Evolutionary conservation across 2,888 invertebrate species (phyloP), one percentile per base, ranked within the genome.

Genomic region (Bombylius major): DNA sequence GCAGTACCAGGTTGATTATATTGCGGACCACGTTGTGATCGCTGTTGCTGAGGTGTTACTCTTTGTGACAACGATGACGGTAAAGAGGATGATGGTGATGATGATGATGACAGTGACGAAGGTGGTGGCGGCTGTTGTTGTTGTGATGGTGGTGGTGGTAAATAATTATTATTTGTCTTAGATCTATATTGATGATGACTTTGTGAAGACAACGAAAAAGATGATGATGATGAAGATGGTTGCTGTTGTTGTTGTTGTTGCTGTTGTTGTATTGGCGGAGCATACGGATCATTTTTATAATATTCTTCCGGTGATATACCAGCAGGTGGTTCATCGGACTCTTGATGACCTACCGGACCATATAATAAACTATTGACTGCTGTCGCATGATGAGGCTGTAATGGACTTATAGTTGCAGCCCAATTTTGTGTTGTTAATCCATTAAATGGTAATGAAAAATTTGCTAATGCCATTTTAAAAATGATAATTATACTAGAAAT

Each of bases 241-340:
- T 3, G 23, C 23, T 23, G 23, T 23, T 23, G 23, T 23, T 23
- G 23, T 23, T 57, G 60, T 42, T 54, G 59, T 39, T 59, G 59
- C n/a, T 63, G 61, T 54, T 63, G 65, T 62, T 52, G 54, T 33
- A 65, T 66, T n/a, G 74, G 75, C 8, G 69, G 65, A 23, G 68
- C 66, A 60, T 75, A 75, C 31, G 75, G 75, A 66, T 72, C 71
- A 58, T 75, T 75, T 61, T 73, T 72, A 50, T 67, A 75, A 59
- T 67, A 74, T 23, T 70, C 69, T 3, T 59, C 54, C 23, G 54
- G 55, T 39, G 54, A 50, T 47, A 58, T 47, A 31, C 57, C 56
- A 49, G 57, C 48, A 31, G 65, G 58, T 42, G 64, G 57, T 33
- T 59, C 62, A 32, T 64, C 65, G 44, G 66, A 65, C 54, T 71